These are phyloP conservation scores for Cecropterus lyciades DNA, from an alignment of 1,140 invertebrate species.

Conservation along the genomic window DNA sequence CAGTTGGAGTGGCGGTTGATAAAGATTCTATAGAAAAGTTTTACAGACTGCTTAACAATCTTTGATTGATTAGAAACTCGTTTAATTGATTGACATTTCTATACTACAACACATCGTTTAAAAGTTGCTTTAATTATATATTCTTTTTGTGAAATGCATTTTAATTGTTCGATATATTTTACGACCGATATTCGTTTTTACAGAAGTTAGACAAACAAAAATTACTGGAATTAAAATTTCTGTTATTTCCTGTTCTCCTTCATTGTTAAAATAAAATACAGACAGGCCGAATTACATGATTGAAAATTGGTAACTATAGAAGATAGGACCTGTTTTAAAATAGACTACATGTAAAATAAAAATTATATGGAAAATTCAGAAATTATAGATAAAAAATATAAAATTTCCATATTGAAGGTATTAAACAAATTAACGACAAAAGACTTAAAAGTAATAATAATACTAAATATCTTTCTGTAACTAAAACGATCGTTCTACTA, in stretches of 20 bases:
- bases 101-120: neutral
- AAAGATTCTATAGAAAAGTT: constrained; percentile 63
- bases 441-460: neutral
- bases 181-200: too few species aligned
- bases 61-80: constrained; percentile 83
- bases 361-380: too few species aligned
- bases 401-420: too few species aligned
- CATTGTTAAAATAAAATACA: neutral
- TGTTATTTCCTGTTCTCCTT: neutral
- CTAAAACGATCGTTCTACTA: constrained; percentile 42
- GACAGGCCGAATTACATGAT: neutral
- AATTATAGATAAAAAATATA: too few species aligned
- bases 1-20: constrained; percentile 64
- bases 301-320: neutral
- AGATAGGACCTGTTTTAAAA: neutral
- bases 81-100: constrained; percentile 65
- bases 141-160: constrained; percentile 10
- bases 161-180: neutral
- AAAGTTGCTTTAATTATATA: constrained; percentile 10
- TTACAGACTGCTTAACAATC: constrained; percentile 63
- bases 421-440: neutral
- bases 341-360: too few species aligned
- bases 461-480: neutral
- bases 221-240: neutral
- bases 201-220: too few species aligned